Evolutionary conservation across 2,797 vertebrate species (phyloP).

Genomic region (Orestias chungarensis): DNA sequence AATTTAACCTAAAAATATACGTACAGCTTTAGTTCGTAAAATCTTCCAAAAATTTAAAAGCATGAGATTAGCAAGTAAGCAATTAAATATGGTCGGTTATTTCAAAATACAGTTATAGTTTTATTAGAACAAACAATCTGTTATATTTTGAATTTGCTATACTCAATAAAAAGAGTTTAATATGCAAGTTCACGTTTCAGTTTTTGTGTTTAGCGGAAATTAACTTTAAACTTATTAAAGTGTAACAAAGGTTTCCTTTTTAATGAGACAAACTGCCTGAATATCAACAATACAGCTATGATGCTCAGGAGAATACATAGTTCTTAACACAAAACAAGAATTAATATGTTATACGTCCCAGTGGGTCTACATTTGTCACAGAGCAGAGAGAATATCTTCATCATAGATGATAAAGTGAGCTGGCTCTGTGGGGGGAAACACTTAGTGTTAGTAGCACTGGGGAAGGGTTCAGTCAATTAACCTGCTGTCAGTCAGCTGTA

Average conservation of each 20-base stretch:
- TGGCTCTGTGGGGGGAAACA: neutral
- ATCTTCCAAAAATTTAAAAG: neutral
- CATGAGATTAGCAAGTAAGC: neutral
- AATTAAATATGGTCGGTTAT: neutral
- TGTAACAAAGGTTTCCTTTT: neutral
- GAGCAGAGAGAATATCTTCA: conserved; percentile 43
- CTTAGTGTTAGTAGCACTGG: conserved; percentile 17
- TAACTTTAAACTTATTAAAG: neutral
- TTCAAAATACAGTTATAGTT: neutral
- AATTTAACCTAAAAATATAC: neutral
- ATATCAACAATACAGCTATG: neutral
- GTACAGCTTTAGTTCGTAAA: neutral
- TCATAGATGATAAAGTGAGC: conserved; percentile 31
- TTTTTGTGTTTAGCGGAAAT: neutral
- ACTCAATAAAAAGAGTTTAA: neutral
- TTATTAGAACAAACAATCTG: neutral
- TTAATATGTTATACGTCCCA: conserved; percentile 10
- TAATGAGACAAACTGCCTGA: conserved; percentile 13
- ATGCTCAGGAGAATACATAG: conserved; percentile 8
- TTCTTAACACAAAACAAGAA: conserved; percentile 4
- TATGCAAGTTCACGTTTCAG: neutral
- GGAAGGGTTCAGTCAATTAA: conserved; percentile 59
- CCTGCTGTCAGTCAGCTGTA: conserved; percentile 57
- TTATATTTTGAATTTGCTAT: neutral
- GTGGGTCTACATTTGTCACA: conserved; percentile 2